These are phyloP conservation scores for Notocelia uddmanniana DNA, from an alignment of 2,888 invertebrate species.

Conservation along the genomic window DNA sequence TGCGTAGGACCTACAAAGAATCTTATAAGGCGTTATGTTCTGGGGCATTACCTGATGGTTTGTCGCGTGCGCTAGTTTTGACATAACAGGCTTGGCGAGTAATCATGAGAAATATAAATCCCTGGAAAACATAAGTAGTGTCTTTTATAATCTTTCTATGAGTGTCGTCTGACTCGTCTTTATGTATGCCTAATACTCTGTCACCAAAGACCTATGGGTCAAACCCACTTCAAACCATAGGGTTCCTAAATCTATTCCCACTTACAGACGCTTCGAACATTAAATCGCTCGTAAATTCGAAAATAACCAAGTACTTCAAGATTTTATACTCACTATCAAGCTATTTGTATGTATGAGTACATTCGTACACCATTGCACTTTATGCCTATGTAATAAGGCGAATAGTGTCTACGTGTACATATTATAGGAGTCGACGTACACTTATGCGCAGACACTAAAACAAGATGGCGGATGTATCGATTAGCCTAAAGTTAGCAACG, in stretches of 20 bases:
- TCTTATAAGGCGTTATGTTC: not conserved
- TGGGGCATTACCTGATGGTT: not conserved
- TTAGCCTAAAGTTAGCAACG: slow-evolving; percentile 41
- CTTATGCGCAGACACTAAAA: slow-evolving; percentile 13
- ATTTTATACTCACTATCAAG: slow-evolving; percentile 10
- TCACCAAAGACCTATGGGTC: not conserved
- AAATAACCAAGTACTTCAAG: slow-evolving; percentile 22
- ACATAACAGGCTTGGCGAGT: not conserved
- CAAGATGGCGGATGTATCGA: slow-evolving; percentile 42
- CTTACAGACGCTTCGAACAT: slow-evolving; percentile 8
- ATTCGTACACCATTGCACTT: not conserved
- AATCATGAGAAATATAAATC: no score
- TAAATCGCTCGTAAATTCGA: slow-evolving; percentile 24
- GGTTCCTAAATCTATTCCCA: slow-evolving; percentile 7
- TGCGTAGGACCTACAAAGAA: not conserved
- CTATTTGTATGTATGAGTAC: not conserved
- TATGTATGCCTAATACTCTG: not conserved
- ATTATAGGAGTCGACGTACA: not conserved
- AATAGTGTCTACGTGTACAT: not conserved
- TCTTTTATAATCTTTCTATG: not conserved
- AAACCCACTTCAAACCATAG: not conserved
- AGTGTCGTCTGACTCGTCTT: not conserved
- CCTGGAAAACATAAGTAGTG: no score
- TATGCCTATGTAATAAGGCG: not conserved
- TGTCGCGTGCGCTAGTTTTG: not conserved